Percentiles rank a stretch among this genome's conserved stretches.
Conservation (phyloP, 2,888 invertebrate species). For the Oconnorella tubifera region DNA sequence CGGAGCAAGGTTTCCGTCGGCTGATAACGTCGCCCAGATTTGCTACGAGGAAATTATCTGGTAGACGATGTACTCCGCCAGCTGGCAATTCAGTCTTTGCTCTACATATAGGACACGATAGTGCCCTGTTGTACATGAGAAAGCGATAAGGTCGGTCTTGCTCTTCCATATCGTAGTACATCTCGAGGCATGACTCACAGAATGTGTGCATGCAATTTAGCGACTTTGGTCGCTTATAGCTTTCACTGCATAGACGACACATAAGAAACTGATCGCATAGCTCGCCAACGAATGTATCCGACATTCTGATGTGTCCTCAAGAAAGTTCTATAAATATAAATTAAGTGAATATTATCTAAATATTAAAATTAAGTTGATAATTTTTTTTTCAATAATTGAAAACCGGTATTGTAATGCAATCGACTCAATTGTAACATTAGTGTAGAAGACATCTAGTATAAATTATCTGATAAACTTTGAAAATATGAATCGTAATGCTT, state of each 20-base stretch:
- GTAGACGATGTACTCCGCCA: conserved; percentile 51
- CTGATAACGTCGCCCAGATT: conserved; percentile 44
- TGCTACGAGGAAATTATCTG: conserved; percentile 53
- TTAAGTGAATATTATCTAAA: not conserved
- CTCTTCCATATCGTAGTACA: conserved; percentile 48
- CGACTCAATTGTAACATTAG: too few relatives aligned
- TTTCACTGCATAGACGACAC: conserved; percentile 52
- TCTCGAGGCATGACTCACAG: conserved; percentile 51
- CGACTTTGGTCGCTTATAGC: conserved; percentile 51
- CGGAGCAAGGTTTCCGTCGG: not conserved
- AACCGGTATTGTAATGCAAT: not conserved
- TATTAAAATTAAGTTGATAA: too few relatives aligned
- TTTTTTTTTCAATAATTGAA: not conserved
- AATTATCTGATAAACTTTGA: too few relatives aligned
- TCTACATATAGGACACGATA: conserved; percentile 53
- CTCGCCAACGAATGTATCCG: conserved; percentile 48
- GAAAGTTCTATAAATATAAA: not conserved
- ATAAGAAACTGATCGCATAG: conserved; percentile 54
- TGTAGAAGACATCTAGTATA: too few relatives aligned
- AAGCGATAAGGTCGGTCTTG: conserved; percentile 41
- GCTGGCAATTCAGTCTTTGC: conserved; percentile 52
- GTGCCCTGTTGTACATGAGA: conserved; percentile 45
- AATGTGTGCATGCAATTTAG: conserved; percentile 53
- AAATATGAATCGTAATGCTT: too few relatives aligned
- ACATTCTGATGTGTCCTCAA: conserved; percentile 38